Base-by-base conservation (phyloP, 2,113 vertebrate species). In the Labrus mixtus region DNA sequence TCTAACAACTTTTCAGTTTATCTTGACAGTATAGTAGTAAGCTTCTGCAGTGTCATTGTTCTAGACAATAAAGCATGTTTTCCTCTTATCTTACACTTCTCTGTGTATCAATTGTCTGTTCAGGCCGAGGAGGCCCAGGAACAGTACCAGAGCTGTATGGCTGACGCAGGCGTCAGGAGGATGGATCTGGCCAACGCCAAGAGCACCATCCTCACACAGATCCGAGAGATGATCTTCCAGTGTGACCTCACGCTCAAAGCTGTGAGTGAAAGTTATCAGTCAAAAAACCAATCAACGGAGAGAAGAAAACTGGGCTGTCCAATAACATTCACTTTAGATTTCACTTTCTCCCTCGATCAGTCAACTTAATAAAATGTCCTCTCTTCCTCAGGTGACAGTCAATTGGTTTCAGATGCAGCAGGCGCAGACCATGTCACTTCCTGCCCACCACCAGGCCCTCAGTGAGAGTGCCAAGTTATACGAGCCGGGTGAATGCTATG, bases 201-300 rank as follows among this genome's bases (percentile, higher is more conserved):
- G 94, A 96, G 95, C 76, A 96, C 96, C 80, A 94, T 97, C 67
- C 93, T 99, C 91, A 93, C 94, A 33, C 97, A 97, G 86, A 94
- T 99, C 72, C 92, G 96, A 64, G 96, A 97, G 87, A 95, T 97
- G 88, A 92, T 99, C 86, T 97, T 96, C 84, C 98, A 98, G 85
- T 98, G 97, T 92, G 98, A 99, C 92, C 95, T 99, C 76, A 99
- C 98, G 11, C 95, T 98, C 79, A 99, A 99, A 96, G 97, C 97
- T 81, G 98, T 98, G 91, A 96, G 97, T 90, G 12, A 4, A 33
- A 61, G 20, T 46, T 36, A n/a, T 15, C 10, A 33, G 23, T 22
- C 39, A 33, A 60, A n/a, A n/a, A n/a, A 20, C 2, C 20, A 33
- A 3, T 15, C 8, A 25, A 63, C 43, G 29, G 29, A 17, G 23